Percentiles rank a stretch among this genome's conserved stretches.
These are phyloP conservation scores for Acipenser transmontanus DNA, from an alignment of 2,797 vertebrate species.

Conservation along the genomic window DNA sequence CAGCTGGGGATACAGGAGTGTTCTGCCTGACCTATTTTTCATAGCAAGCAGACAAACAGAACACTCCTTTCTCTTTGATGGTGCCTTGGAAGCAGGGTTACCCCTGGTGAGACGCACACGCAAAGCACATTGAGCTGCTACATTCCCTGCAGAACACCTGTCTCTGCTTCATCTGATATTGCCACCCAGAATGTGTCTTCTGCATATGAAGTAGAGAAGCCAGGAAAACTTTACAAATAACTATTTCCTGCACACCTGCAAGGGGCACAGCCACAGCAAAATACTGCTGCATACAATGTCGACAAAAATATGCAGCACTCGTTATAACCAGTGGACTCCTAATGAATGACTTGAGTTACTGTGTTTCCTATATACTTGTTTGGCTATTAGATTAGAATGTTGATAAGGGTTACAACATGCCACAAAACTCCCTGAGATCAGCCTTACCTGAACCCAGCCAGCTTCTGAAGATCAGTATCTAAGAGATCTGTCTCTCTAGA, in stretches of 20 bases:
- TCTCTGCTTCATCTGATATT: slow-evolving; percentile 12
- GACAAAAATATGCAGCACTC: neutral
- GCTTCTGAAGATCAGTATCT: no score
- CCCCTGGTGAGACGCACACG: neutral
- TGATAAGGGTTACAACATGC: no score
- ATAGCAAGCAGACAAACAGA: neutral
- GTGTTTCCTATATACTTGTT: no score
- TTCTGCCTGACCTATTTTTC: slow-evolving; percentile 5
- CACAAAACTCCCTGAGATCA: no score
- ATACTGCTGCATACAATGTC: neutral
- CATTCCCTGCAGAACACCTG: slow-evolving; percentile 8
- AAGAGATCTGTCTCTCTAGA: no score
- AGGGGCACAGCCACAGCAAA: slow-evolving; percentile 4
- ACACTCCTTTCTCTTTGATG: neutral
- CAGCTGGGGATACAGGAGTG: neutral
- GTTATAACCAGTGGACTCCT: neutral
- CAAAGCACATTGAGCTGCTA: neutral
- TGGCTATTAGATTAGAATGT: no score
- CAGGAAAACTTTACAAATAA: neutral
- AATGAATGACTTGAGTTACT: neutral
- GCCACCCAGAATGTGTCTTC: neutral
- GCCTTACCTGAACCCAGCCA: no score
- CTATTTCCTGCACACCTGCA: slow-evolving; percentile 13
- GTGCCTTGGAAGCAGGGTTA: no score
- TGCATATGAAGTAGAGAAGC: neutral